Conservation (phyloP, 2,888 invertebrate species). For the Chirona hameri region DNA sequence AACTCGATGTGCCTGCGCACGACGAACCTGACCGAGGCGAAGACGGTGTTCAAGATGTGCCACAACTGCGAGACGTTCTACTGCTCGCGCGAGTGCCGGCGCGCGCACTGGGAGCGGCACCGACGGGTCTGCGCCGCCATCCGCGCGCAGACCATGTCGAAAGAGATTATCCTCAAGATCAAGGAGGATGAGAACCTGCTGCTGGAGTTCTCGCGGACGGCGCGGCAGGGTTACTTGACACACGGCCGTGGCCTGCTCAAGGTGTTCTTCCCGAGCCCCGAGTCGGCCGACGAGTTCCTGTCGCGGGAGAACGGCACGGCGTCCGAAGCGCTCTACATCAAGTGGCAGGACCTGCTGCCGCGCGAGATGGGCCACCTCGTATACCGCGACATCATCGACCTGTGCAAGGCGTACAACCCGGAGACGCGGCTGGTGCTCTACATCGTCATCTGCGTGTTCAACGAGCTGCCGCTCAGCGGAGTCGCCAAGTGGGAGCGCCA, state of each 20-base stretch:
- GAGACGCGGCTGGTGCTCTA: conserved; percentile 84
- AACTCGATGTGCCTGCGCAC: conserved; percentile 75
- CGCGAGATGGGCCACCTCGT: conserved; percentile 85
- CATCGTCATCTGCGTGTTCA: conserved; percentile 82
- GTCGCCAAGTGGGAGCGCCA: conserved; percentile 85
- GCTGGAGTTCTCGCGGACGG: conserved; percentile 72
- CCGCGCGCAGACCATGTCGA: conserved; percentile 82
- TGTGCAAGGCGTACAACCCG: conserved; percentile 88
- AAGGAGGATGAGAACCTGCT: conserved; percentile 50
- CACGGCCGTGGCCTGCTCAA: conserved; percentile 89
- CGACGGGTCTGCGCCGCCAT: conserved; percentile 85
- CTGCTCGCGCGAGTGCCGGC: conserved; percentile 84
- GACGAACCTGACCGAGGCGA: conserved; percentile 69
- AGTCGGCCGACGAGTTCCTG: conserved; percentile 78
- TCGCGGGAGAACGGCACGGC: conserved; percentile 65
- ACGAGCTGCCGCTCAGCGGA: conserved; percentile 76
- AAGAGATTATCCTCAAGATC: conserved; percentile 54
- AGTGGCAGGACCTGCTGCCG: conserved; percentile 78
- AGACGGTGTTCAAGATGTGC: conserved; percentile 80
- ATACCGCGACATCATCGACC: conserved; percentile 74
- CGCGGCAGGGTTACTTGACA: conserved; percentile 74
- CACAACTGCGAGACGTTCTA: conserved; percentile 94
- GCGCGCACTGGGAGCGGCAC: conserved; percentile 90
- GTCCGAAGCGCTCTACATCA: conserved; percentile 76
- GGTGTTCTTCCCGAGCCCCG: conserved; percentile 81